phyloP scores from a whole-genome alignment of 2,888 invertebrate species.

The Strigamia transsilvanica region DNA sequence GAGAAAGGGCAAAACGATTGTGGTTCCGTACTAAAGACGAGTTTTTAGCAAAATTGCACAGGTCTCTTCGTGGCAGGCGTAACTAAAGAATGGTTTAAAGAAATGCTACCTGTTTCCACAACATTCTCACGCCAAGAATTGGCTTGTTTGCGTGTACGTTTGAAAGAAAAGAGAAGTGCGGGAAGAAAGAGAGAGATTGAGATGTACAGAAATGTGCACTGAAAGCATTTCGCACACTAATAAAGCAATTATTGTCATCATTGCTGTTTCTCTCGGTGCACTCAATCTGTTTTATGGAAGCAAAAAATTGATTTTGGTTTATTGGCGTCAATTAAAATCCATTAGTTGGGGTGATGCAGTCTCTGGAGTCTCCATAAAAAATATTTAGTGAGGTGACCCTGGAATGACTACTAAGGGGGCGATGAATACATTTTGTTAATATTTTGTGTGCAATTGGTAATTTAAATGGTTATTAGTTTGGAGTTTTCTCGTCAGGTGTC shows the following conservation, averaged over 20 bases:
- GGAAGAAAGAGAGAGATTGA: not conserved
- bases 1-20: not conserved
- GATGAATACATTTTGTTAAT: too few species aligned
- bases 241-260: not conserved
- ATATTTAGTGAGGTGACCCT: too few species aligned
- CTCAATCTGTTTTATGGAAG: not conserved
- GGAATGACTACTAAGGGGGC: too few species aligned
- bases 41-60: not conserved
- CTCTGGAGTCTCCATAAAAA: not conserved
- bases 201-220: not conserved
- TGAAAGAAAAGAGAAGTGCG: not conserved
- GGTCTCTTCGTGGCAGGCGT: conserved; percentile 3
- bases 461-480: too few species aligned
- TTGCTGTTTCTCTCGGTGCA: not conserved
- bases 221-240: not conserved
- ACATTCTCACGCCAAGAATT: conserved; percentile 14
- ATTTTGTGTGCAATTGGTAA: too few species aligned
- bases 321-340: conserved; percentile 9
- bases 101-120: conserved; percentile 5
- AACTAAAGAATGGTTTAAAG: conserved; percentile 15
- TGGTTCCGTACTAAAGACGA: not conserved
- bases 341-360: not conserved
- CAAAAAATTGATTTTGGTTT: not conserved
- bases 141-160: not conserved
- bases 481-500: not conserved